Evolutionary conservation across 2,888 invertebrate species (phyloP), one percentile per base, ranked within the genome.

Genomic region (Pocota personata): DNA sequence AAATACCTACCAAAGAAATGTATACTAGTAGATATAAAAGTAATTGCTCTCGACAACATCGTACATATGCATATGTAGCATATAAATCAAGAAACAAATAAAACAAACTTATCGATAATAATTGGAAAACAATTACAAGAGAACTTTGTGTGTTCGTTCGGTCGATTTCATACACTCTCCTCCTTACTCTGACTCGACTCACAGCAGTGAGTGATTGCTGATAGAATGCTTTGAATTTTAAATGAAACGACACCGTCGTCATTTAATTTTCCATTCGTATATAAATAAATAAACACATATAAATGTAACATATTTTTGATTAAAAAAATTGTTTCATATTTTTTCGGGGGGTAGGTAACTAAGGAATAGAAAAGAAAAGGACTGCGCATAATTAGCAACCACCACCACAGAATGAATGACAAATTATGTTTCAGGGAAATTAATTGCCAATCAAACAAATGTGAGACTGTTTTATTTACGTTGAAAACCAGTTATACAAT

Each of bases 381-480:
- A 50, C 50, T 50, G 14, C 21, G 19, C 7, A 19, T 66, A 66
- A 50, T 32, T 35, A 50, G 32, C 24, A 8, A 64, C n/a, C 35
- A 52, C 66, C 37, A 67, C 21, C 37, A 58, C 27, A 37, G 30
- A 21, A 27, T 30, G 14, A 58, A 57, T 57, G 43, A 69, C 27
- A 50, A 72, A 72, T 46, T 37, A 10, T 60, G 14, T 55, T 66
- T 48, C 21, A 64, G 14, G 50, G 46, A 67, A 78, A 79, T 66
- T 72, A 79, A 79, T 79, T 66, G 72, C 40, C 50, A 72, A 72
- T 79, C 79, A 66, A 72, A 79, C 72, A 79, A 79, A 79, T 72
- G 79, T 64, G 64, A 72, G 55, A 37, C 55, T 57, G 37, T 37
- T 72, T 37, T 37, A 50, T 62, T 72, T 24, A n/a, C 58, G 12